phyloP scores from a whole-genome alignment of 1,140 invertebrate genomes.

The Diorhabda sublineata region DNA sequence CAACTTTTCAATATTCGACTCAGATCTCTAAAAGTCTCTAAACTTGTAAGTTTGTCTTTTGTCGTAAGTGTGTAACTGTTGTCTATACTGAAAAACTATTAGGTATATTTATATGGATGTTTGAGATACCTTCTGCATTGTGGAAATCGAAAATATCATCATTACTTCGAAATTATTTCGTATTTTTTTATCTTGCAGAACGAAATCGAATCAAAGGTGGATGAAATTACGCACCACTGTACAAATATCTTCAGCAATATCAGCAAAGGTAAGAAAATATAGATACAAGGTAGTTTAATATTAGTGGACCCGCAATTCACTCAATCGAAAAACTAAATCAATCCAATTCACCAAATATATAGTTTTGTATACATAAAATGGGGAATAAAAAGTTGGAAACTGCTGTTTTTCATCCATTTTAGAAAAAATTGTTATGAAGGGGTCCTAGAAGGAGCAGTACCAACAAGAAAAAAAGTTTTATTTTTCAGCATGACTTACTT shows the following conservation, averaged over 20 bases:
- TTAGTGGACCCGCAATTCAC: too few relatives aligned
- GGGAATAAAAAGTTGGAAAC: too few relatives aligned
- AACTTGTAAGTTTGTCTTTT: neutral
- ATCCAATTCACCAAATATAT: too few relatives aligned
- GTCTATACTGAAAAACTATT: conserved; percentile 13
- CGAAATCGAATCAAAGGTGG: conserved; percentile 89
- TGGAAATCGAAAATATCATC: conserved; percentile 9
- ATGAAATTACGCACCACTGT: conserved; percentile 91
- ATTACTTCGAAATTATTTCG: conserved; percentile 6
- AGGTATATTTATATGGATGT: conserved; percentile 16
- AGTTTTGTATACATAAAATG: too few relatives aligned
- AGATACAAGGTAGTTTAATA: too few relatives aligned
- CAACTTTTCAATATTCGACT: neutral
- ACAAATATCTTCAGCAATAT: conserved; percentile 84
- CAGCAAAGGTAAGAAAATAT: conserved; percentile 52
- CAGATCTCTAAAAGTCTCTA: neutral
- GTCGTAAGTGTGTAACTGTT: conserved; percentile 5
- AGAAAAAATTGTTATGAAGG: too few relatives aligned
- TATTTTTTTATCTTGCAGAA: conserved; percentile 55
- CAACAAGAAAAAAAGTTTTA: too few relatives aligned
- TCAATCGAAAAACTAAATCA: too few relatives aligned
- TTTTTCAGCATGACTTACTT: too few relatives aligned
- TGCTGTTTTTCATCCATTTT: too few relatives aligned
- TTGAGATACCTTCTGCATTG: conserved; percentile 24
- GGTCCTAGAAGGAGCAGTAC: too few relatives aligned